Percentiles rank a stretch among this genome's conserved stretches.
These are phyloP conservation scores for Luehdorfia chinensis DNA, from an alignment of 1,140 invertebrate species.

Conservation along the genomic window DNA sequence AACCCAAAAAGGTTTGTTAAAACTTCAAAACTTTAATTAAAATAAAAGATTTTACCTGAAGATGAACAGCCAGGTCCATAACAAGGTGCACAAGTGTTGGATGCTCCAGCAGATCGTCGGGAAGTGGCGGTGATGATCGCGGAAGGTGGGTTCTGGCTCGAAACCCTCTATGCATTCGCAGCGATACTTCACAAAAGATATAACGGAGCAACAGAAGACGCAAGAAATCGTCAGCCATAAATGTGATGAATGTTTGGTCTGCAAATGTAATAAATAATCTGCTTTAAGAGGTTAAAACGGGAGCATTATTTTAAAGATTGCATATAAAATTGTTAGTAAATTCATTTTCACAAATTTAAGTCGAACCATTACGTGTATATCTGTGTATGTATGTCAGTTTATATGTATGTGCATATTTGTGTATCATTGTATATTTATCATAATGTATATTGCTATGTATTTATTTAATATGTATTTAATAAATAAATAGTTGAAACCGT, in stretches of 20 bases:
- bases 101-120: constrained; percentile 94
- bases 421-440: too few relatives aligned
- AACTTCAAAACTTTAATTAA: too few relatives aligned
- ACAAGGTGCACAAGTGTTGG: constrained; percentile 88
- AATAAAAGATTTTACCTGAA: constrained; percentile 90
- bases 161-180: constrained; percentile 90
- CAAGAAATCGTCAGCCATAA: constrained; percentile 96
- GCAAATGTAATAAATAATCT: constrained; percentile 38
- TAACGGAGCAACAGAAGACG: constrained; percentile 91
- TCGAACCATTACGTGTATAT: too few relatives aligned
- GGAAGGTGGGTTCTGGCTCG: constrained; percentile 90
- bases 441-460: too few relatives aligned
- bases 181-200: constrained; percentile 94
- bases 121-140: constrained; percentile 89
- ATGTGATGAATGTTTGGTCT: constrained; percentile 90
- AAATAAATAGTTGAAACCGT: too few relatives aligned
- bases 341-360: too few relatives aligned
- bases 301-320: too few relatives aligned
- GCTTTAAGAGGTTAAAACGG: too few relatives aligned
- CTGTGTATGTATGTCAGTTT: too few relatives aligned
- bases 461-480: too few relatives aligned
- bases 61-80: constrained; percentile 87
- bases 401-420: too few relatives aligned
- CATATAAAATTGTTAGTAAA: background rate
- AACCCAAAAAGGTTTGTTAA: too few relatives aligned